phyloP scores from a whole-genome alignment of 2,113 vertebrate genomes.

The Carassius gibelio region DNA sequence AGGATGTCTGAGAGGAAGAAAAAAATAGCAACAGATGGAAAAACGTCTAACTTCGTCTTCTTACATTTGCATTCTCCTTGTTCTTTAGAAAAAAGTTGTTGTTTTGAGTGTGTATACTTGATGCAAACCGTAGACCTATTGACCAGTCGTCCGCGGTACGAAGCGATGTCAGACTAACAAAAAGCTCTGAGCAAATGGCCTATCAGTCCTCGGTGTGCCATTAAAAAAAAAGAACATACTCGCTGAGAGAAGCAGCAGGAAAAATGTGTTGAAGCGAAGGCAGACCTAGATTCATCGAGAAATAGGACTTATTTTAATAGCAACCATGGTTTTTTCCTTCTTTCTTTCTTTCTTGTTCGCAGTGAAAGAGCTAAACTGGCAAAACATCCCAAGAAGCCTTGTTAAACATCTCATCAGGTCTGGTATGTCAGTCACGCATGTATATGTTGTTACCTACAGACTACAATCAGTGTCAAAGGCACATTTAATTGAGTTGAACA shows the following conservation, averaged over 20 bases:
- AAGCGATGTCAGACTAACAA: neutral
- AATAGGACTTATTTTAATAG: constrained; percentile 23
- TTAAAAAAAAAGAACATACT: constrained; percentile 26
- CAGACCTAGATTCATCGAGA: constrained; percentile 46
- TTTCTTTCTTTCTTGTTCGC: neutral
- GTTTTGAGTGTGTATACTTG: neutral
- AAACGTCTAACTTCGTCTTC: neutral
- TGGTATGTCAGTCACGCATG: neutral
- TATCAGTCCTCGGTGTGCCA: constrained; percentile 8
- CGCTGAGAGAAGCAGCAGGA: neutral
- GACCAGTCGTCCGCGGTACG: neutral
- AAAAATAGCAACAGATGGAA: neutral
- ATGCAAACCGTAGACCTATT: neutral
- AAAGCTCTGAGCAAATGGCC: neutral
- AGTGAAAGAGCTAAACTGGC: neutral
- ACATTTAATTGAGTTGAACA: neutral
- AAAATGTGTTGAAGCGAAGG: neutral
- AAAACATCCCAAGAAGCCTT: neutral
- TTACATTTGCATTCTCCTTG: neutral
- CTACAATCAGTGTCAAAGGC: neutral
- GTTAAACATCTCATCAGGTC: neutral
- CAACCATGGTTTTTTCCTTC: neutral
- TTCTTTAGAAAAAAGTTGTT: neutral
- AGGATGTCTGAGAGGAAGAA: neutral
- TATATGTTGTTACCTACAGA: neutral